Percentiles rank a stretch among this genome's conserved stretches.
Conservation (phyloP, 2,888 invertebrate genomes). For the Monopis laevigella region DNA sequence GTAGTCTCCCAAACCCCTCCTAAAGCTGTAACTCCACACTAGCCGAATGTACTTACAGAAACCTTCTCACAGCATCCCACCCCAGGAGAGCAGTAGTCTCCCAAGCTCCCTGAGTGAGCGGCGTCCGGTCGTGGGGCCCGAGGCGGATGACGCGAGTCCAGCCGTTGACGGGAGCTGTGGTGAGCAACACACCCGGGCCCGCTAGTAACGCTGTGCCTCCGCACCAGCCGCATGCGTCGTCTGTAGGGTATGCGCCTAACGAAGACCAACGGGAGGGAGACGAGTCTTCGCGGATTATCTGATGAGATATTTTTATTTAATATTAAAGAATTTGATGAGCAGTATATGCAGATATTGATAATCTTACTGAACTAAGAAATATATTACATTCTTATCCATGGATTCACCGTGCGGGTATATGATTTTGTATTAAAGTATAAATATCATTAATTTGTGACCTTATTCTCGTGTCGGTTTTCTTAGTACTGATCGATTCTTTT, state of each 20-base stretch:
- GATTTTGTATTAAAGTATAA: no score
- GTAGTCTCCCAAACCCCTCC: neutral
- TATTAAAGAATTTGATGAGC: no score
- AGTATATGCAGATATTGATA: no score
- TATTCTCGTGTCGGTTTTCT: no score
- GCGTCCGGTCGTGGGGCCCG: slow-evolving; percentile 34
- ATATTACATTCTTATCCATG: no score
- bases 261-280: slow-evolving; percentile 58
- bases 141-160: slow-evolving; percentile 52
- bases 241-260: slow-evolving; percentile 47
- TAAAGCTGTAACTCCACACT: neutral
- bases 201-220: slow-evolving; percentile 48
- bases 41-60: slow-evolving; percentile 1
- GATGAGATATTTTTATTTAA: no score
- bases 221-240: slow-evolving; percentile 55
- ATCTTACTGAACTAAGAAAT: no score
- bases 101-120: slow-evolving; percentile 77
- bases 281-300: slow-evolving; percentile 53
- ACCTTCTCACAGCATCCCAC: slow-evolving; percentile 70
- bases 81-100: slow-evolving; percentile 78
- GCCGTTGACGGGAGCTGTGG: slow-evolving; percentile 58
- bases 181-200: slow-evolving; percentile 53
- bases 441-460: no score
- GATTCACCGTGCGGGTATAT: no score
- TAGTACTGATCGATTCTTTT: no score